Conservation (phyloP, 2,797 vertebrate genomes). For the Bufotes viridis region DNA sequence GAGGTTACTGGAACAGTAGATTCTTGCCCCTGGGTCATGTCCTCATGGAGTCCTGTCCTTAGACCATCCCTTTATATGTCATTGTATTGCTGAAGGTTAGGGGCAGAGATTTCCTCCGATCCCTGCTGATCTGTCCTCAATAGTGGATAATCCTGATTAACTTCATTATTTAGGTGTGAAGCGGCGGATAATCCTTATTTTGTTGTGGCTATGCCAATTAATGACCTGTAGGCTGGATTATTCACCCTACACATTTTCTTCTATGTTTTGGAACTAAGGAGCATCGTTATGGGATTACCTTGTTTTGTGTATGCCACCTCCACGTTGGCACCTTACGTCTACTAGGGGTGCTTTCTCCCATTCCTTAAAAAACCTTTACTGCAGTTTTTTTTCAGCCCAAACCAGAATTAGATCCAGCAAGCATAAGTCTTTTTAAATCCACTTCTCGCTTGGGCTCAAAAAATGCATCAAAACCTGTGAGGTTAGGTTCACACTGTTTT, state of each 20-base stretch:
- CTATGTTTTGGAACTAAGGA: not conserved
- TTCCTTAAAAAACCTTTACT: no score
- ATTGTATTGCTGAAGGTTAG: constrained; percentile 17
- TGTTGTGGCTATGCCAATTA: constrained; percentile 14
- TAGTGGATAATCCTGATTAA: constrained; percentile 26
- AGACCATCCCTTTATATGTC: constrained; percentile 1
- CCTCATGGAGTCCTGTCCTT: not conserved
- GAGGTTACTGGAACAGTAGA: not conserved
- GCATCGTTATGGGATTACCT: not conserved
- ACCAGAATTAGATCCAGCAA: no score
- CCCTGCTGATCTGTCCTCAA: constrained; percentile 33
- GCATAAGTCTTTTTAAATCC: no score
- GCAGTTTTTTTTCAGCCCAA: no score
- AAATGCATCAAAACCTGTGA: no score
- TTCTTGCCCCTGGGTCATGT: not conserved
- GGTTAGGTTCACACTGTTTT: no score
- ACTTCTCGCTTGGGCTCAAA: no score
- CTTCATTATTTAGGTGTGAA: constrained; percentile 32
- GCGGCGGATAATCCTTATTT: not conserved
- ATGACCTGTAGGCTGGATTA: not conserved
- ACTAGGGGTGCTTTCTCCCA: not conserved
- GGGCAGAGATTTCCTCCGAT: not conserved
- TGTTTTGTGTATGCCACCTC: not conserved
- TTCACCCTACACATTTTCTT: not conserved
- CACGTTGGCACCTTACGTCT: not conserved